A percentile compares a stretch with the other conserved stretches of the same genome.
Conservation (phyloP, 2,888 invertebrate genomes). For the Eristalis pertinax region DNA sequence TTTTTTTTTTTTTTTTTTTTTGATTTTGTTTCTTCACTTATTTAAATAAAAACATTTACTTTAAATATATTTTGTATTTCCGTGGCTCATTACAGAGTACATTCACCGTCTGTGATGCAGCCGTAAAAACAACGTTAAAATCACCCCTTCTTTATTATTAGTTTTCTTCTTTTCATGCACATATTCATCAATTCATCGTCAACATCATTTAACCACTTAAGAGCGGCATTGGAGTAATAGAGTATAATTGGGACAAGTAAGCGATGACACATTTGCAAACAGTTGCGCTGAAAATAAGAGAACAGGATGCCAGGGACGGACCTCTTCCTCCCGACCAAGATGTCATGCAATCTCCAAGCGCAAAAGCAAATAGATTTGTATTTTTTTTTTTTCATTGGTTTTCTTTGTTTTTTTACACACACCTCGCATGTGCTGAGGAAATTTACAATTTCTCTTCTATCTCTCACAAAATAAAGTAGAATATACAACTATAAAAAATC, state of each 20-base stretch:
- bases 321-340: conserved; percentile 12
- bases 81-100: conserved; percentile 50
- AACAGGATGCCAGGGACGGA: not conserved
- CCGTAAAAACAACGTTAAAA: conserved; percentile 16
- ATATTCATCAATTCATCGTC: conserved; percentile 1
- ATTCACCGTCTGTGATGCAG: conserved; percentile 22
- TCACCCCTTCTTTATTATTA: conserved; percentile 1
- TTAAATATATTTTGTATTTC: conserved; percentile 62
- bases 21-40: conserved; percentile 44
- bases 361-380: conserved; percentile 34
- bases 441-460: conserved; percentile 56
- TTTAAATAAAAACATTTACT: conserved; percentile 71
- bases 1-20: conserved; percentile 32
- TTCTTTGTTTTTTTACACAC: conserved; percentile 22
- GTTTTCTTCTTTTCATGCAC: conserved; percentile 3
- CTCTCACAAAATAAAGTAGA: conserved; percentile 36
- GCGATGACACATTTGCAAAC: not conserved
- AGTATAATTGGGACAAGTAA: not conserved
- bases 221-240: conserved; percentile 14
- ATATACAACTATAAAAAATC: conserved; percentile 47
- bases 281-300: conserved; percentile 16
- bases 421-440: conserved; percentile 42
- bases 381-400: not conserved
- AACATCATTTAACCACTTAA: conserved; percentile 21
- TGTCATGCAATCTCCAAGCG: conserved; percentile 44